Evolutionary conservation across 2,113 vertebrate genomes (phyloP).

Genomic region (Phrynosoma platyrhinos): DNA sequence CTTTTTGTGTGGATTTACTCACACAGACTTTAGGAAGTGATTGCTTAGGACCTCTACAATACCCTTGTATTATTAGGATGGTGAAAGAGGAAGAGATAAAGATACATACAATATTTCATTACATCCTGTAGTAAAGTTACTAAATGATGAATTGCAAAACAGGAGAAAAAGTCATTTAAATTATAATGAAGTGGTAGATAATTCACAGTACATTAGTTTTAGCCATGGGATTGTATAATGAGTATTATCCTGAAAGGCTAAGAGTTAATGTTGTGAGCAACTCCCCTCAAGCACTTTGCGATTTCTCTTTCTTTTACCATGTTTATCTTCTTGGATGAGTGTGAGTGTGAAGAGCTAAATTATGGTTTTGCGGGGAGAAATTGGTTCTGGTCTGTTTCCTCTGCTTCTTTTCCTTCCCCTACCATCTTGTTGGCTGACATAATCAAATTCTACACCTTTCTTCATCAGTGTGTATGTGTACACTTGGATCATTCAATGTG

Average conservation of each 20-base stretch:
- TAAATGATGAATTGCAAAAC: slow-evolving; percentile 69
- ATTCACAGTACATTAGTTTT: slow-evolving; percentile 80
- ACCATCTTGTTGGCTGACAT: background rate
- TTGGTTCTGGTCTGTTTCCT: background rate
- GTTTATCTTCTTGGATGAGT: slow-evolving; percentile 42
- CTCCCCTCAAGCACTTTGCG: slow-evolving; percentile 69
- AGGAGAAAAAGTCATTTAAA: slow-evolving; percentile 71
- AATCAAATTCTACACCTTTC: background rate
- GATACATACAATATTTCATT: slow-evolving; percentile 38
- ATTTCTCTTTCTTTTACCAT: slow-evolving; percentile 67
- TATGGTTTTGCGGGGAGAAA: slow-evolving; percentile 25
- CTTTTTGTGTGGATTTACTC: background rate
- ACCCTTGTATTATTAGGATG: background rate
- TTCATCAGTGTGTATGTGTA: background rate
- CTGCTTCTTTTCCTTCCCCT: background rate
- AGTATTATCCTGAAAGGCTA: slow-evolving; percentile 74
- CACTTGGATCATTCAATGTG: background rate
- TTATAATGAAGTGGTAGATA: slow-evolving; percentile 77
- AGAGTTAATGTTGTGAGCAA: slow-evolving; percentile 78
- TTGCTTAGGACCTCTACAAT: slow-evolving; percentile 14
- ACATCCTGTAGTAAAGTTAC: slow-evolving; percentile 41
- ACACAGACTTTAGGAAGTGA: background rate
- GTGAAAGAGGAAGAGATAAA: background rate
- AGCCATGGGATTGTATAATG: slow-evolving; percentile 76
- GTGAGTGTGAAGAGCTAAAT: slow-evolving; percentile 56